These are phyloP conservation scores for Equus quagga DNA, from an alignment of 2,113 vertebrate genomes.

Conservation along the genomic window DNA sequence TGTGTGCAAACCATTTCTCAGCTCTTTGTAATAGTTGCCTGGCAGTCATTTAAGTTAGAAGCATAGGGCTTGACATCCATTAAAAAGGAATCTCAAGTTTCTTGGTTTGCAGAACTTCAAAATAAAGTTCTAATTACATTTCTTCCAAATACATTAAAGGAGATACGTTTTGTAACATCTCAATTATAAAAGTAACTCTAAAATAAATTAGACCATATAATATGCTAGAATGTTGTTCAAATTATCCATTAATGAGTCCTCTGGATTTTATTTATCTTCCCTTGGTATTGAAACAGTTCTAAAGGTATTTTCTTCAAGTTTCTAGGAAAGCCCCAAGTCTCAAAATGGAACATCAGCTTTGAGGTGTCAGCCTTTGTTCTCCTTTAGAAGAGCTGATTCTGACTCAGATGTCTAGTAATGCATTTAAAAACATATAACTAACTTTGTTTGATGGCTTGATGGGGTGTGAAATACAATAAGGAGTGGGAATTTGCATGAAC, in stretches of 20 bases:
- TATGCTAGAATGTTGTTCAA: not conserved
- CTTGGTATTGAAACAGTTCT: not conserved
- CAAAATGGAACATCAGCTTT: not conserved
- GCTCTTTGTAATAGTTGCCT: not conserved
- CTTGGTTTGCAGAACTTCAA: constrained; percentile 13
- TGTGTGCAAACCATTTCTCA: not conserved
- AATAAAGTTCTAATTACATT: constrained; percentile 15
- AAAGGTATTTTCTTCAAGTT: not conserved
- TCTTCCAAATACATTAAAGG: constrained; percentile 25
- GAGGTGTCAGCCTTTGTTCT: constrained; percentile 21
- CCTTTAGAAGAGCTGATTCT: constrained; percentile 36
- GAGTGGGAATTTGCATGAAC: not conserved
- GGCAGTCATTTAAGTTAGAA: not conserved
- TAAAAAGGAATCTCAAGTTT: constrained; percentile 15
- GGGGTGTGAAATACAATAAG: constrained; percentile 45
- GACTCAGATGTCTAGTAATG: not conserved
- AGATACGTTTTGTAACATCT: not conserved
- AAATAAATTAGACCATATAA: not conserved
- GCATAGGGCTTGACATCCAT: not conserved
- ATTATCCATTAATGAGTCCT: not conserved
- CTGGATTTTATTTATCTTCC: not conserved
- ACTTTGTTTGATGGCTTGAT: constrained; percentile 58
- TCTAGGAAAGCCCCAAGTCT: not conserved
- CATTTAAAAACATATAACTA: constrained; percentile 59
- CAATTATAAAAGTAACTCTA: not conserved